Evolutionary conservation across 2,113 vertebrate species (phyloP), one percentile per base, ranked within the genome.

Genomic region (Zosterops borbonicus): DNA sequence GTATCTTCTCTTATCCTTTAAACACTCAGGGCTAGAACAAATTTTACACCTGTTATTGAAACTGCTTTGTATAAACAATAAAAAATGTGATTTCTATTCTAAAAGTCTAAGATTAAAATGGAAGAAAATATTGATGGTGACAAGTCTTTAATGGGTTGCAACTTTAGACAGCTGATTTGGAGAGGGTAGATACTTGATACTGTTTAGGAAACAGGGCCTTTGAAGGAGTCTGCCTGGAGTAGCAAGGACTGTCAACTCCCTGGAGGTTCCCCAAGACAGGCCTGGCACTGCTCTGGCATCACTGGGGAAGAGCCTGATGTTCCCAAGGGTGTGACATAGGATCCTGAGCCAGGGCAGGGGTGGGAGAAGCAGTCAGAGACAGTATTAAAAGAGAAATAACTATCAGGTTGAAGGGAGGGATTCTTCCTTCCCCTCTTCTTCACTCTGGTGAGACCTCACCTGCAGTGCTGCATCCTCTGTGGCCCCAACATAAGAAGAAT

Each of bases 381-480:
- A 41, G 25, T 23, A 39, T 46, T 19, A 19, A 21, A 78, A n/a
- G 39, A 46, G 39, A 18, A 29, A 12, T 52, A 50, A 23, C 19
- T 31, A 33, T 33, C 55, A 60, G 47, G 5, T 11, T 29, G 28
- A 78, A n/a, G 6, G 47, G 53, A 27, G 12, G 14, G 33, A 37
- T 53, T 78, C 16, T 62, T 27, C 28, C 21, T 62, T 27, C 23
- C 33, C 12, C 37, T 59, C 33, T 39, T 23, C 39, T 46, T 60
- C 33, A 25, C 63, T 77, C 53, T 18, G 11, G 5, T 44, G 53
- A 33, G 27, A 37, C 42, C 49, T 47, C 13, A 17, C 18, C 24
- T 39, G 60, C 53, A 33, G 16, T 6, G 37, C 6, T 59, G 23
- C 4, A 23, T n/a, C 12, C 0, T 0, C 23, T 39, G 12, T 44